Evolutionary conservation across 2,113 vertebrate genomes (phyloP).

Genomic region (Bettongia penicillata): DNA sequence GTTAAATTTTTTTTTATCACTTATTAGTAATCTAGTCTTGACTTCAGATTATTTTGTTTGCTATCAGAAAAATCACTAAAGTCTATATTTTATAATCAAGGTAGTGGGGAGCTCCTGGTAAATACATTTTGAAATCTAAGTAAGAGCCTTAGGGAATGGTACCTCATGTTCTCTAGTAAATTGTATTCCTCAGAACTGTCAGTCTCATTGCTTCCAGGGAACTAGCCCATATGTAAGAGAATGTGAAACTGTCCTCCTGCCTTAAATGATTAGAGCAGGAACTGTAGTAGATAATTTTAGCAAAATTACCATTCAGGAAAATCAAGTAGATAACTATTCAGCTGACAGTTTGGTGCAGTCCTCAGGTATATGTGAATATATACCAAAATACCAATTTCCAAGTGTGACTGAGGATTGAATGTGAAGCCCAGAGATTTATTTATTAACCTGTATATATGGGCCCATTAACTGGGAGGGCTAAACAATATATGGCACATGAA

Average conservation of each 20-base stretch:
- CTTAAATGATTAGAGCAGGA: background rate
- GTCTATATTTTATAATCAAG: no score
- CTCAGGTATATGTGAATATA: background rate
- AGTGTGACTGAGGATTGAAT: background rate
- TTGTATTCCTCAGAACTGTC: background rate
- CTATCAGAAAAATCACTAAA: constrained; percentile 5
- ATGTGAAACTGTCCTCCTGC: background rate
- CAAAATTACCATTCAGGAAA: background rate
- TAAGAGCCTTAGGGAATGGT: background rate
- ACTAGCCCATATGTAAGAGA: background rate
- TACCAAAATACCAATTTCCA: background rate
- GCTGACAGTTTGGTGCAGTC: background rate
- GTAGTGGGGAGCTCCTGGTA: background rate
- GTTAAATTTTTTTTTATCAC: constrained; percentile 23
- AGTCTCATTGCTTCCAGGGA: background rate
- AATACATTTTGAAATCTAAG: constrained; percentile 13
- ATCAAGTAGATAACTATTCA: background rate
- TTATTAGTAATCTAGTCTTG: constrained; percentile 23
- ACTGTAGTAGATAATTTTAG: background rate
- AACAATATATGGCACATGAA: background rate
- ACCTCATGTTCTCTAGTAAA: background rate
- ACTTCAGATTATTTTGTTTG: constrained; percentile 9
- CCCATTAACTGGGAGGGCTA: background rate
- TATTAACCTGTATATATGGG: background rate
- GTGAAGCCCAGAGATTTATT: background rate